Evolutionary conservation across 1,140 invertebrate genomes (phyloP).

Genomic region (Panagrolaimus sp.): DNA sequence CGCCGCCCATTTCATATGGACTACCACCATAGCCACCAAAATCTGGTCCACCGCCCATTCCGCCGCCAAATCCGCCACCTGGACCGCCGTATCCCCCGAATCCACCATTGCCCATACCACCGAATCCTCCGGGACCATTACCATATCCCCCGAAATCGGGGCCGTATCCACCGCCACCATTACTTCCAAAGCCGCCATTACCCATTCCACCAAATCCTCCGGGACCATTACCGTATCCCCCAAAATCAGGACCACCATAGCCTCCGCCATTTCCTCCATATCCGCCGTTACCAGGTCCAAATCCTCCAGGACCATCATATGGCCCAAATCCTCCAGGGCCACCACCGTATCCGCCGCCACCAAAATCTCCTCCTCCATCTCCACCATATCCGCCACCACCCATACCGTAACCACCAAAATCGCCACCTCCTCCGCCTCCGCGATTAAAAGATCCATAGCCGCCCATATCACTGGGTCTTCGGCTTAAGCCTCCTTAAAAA

Average conservation of each 20-base stretch:
- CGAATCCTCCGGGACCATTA: background rate
- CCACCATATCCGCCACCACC: background rate
- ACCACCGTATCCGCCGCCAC: background rate
- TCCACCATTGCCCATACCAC: background rate
- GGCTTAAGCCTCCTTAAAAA: background rate
- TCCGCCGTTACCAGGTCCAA: background rate
- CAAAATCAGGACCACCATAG: background rate
- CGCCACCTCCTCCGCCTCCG: background rate
- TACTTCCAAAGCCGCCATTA: background rate
- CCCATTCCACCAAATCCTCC: constrained; percentile 8
- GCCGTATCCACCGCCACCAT: background rate
- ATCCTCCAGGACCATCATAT: constrained; percentile 3
- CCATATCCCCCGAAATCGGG: background rate
- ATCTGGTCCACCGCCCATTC: background rate
- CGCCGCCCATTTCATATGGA: background rate
- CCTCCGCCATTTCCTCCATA: background rate
- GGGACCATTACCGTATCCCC: background rate
- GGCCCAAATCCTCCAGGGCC: background rate
- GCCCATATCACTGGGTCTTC: constrained; percentile 9
- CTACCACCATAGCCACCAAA: background rate
- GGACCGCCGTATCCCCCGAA: background rate
- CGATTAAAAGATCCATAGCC: background rate
- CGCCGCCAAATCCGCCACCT: background rate
- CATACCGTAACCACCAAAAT: background rate
- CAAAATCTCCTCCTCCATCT: background rate